Percentiles rank a stretch among this genome's conserved stretches.
Evolutionary conservation across 2,113 vertebrate genomes (phyloP).

Genomic region (Paramisgurnus dabryanus): DNA sequence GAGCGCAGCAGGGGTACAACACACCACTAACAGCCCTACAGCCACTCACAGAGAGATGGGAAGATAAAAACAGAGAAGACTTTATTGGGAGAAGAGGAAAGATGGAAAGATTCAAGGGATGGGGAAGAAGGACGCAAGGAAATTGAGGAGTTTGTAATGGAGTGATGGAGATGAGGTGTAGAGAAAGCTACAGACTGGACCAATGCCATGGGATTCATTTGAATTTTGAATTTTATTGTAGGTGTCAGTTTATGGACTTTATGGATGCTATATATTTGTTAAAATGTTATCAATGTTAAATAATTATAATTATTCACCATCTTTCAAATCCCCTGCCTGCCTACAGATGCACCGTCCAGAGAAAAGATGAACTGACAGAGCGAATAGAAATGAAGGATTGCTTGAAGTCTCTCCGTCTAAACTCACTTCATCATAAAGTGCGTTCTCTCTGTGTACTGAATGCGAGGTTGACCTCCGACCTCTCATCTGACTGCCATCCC

Average conservation of each 20-base stretch:
- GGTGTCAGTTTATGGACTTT: no score
- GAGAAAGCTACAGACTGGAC: background rate
- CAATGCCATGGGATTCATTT: background rate
- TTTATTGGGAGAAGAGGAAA: no score
- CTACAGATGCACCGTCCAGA: background rate
- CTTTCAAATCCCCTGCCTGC: no score
- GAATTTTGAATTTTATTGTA: background rate
- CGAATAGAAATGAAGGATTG: slow-evolving; percentile 52
- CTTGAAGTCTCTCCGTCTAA: slow-evolving; percentile 62
- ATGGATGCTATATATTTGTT: no score
- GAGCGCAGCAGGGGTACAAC: slow-evolving; percentile 77
- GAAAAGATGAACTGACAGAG: slow-evolving; percentile 41
- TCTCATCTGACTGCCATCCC: slow-evolving; percentile 77
- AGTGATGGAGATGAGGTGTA: background rate
- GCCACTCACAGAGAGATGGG: background rate
- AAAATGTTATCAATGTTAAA: no score
- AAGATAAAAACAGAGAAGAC: background rate
- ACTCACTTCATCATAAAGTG: slow-evolving; percentile 77
- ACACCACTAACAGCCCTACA: slow-evolving; percentile 39
- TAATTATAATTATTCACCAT: no score
- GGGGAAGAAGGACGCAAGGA: background rate
- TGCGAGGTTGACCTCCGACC: slow-evolving; percentile 82
- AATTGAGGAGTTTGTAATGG: background rate
- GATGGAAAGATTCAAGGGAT: background rate
- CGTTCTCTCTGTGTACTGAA: slow-evolving; percentile 77